Evolutionary conservation across 2,888 invertebrate genomes (phyloP).

Genomic region (Caenorhabditis sp.): DNA sequence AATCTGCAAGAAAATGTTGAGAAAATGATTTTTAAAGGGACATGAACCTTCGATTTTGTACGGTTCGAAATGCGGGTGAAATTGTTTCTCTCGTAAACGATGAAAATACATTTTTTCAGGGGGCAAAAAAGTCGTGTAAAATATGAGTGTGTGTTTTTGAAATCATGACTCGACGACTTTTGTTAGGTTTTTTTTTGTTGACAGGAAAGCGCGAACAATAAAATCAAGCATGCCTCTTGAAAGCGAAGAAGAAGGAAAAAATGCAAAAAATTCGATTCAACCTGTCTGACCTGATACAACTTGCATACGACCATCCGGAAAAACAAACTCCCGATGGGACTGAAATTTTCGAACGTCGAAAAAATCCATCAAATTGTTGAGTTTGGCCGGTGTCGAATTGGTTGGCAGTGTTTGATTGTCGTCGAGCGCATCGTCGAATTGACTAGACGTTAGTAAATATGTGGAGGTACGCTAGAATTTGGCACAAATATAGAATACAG

Average conservation of each 20-base stretch:
- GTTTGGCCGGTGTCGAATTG: constrained; percentile 8
- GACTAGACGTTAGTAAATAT: background rate
- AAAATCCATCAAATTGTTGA: constrained; percentile 36
- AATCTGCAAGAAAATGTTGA: constrained; percentile 54
- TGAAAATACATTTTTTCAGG: background rate
- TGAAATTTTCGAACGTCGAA: constrained; percentile 41
- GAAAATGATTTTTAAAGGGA: background rate
- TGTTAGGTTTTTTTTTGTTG: background rate
- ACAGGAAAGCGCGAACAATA: background rate
- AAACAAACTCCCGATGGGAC: constrained; percentile 31
- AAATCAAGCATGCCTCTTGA: too few species aligned
- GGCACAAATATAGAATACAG: too few species aligned
- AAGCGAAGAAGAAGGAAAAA: too few species aligned
- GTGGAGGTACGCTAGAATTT: background rate
- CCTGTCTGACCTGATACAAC: constrained; percentile 33
- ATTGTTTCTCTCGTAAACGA: background rate
- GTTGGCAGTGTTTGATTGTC: constrained; percentile 1
- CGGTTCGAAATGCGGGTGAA: too few species aligned
- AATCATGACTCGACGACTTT: background rate
- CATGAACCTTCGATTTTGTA: background rate
- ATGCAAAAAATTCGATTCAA: too few species aligned
- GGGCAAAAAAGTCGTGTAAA: background rate
- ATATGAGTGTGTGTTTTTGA: background rate
- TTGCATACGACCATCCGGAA: constrained; percentile 33
- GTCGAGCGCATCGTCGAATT: constrained; percentile 16